Evolutionary conservation across 2,797 vertebrate genomes (phyloP).

Genomic region (Balearica regulorum): DNA sequence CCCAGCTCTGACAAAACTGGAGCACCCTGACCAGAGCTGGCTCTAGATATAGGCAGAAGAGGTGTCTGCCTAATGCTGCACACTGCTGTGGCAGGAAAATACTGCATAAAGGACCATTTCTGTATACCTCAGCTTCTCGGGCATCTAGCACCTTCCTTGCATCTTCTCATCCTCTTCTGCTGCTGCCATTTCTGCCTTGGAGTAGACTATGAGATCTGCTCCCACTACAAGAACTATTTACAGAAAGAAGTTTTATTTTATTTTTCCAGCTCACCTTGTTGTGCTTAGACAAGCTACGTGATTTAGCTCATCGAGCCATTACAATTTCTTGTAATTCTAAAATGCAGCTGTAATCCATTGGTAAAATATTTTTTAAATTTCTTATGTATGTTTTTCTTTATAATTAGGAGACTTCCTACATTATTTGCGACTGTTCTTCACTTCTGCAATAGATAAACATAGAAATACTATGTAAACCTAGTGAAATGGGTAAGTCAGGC

Average conservation of each 20-base stretch:
- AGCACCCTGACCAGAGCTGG: background rate
- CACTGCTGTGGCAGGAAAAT: background rate
- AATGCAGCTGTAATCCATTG: background rate
- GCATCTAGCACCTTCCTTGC: background rate
- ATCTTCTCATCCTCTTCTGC: background rate
- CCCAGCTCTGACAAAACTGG: background rate
- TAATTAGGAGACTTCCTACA: background rate
- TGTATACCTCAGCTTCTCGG: background rate
- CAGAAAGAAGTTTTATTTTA: constrained; percentile 36
- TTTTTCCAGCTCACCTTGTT: constrained; percentile 51
- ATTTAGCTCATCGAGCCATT: constrained; percentile 48
- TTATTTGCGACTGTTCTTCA: background rate
- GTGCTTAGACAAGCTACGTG: constrained; percentile 7
- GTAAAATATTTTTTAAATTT: background rate
- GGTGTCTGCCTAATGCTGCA: background rate
- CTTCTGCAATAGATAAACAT: constrained; percentile 25
- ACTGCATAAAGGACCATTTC: background rate
- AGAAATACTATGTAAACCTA: constrained; percentile 21
- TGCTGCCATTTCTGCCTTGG: background rate
- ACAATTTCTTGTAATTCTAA: constrained; percentile 30
- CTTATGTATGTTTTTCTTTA: background rate
- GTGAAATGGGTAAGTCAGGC: background rate
- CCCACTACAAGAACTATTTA: constrained; percentile 21
- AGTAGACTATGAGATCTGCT: constrained; percentile 5
- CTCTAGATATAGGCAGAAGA: background rate